phyloP scores from a whole-genome alignment of 2,113 vertebrate species.

The Pagrus major region DNA sequence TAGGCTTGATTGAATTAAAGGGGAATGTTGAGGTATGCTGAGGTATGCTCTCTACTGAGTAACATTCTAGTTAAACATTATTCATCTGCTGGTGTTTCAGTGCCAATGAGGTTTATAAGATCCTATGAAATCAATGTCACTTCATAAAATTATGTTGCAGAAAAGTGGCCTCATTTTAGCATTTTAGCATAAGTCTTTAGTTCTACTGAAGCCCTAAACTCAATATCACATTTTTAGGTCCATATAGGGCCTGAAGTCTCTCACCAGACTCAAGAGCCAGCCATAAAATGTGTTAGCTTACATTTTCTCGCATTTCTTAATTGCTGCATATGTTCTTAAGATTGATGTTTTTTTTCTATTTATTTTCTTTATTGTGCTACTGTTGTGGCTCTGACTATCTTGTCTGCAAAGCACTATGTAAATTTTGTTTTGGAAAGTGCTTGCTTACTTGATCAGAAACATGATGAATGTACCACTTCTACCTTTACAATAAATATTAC shows the following conservation, averaged over 20 bases:
- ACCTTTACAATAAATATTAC: conserved; percentile 2
- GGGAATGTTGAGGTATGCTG: no score
- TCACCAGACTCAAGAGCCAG: neutral
- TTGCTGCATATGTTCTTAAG: neutral
- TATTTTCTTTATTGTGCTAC: neutral
- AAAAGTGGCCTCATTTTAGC: no score
- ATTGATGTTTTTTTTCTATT: neutral
- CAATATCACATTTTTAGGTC: neutral
- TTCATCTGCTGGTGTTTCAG: no score
- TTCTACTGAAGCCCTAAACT: no score
- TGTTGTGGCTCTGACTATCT: neutral
- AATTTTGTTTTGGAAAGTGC: neutral
- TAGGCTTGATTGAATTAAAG: no score
- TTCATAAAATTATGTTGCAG: neutral
- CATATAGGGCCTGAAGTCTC: neutral
- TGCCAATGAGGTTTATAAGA: neutral
- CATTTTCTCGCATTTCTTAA: neutral
- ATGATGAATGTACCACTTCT: neutral
- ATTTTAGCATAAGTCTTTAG: neutral
- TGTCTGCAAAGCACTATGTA: neutral
- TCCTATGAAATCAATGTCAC: neutral
- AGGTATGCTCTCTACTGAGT: no score
- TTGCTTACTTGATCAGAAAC: neutral
- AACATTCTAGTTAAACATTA: no score
- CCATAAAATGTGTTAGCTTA: neutral